A percentile compares a stretch with the other conserved stretches of the same genome.
phyloP scores from a whole-genome alignment of 2,113 vertebrate genomes.

The Dryoscopus gambensis region DNA sequence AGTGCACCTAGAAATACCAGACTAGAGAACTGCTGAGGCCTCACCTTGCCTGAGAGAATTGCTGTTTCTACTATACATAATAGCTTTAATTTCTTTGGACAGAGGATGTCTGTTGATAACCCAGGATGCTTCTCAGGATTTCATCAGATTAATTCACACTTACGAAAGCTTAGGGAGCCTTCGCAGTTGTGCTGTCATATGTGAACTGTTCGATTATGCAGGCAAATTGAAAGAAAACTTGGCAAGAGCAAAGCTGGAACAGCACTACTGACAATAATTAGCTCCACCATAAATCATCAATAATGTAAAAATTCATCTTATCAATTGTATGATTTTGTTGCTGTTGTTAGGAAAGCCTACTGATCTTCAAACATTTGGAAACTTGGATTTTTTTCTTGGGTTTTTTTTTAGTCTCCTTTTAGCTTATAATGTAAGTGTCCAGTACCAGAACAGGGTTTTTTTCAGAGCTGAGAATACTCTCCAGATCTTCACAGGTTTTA shows the following conservation, averaged over 20 bases:
- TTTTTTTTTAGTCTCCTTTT: neutral
- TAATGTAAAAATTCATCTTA: neutral
- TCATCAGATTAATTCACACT: neutral
- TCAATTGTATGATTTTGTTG: neutral
- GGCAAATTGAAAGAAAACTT: neutral
- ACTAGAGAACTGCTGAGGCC: neutral
- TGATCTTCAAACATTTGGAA: neutral
- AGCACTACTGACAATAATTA: neutral
- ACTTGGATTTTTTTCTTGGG: neutral
- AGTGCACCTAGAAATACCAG: neutral
- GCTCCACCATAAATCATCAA: neutral
- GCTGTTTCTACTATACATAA: neutral
- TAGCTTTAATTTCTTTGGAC: neutral
- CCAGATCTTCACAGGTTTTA: neutral
- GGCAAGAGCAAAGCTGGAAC: neutral
- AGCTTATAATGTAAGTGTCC: neutral
- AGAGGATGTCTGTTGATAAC: neutral
- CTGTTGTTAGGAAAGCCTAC: neutral
- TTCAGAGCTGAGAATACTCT: neutral
- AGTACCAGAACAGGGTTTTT: neutral
- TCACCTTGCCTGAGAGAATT: neutral
- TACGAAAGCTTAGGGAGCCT: neutral
- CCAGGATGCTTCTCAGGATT: neutral
- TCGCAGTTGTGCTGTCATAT: neutral
- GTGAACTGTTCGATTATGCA: rapidly evolving